A percentile compares a stretch with the other conserved stretches of the same genome.
Conservation (phyloP, 2,113 vertebrate species). For the Pogona vitticeps region DNA sequence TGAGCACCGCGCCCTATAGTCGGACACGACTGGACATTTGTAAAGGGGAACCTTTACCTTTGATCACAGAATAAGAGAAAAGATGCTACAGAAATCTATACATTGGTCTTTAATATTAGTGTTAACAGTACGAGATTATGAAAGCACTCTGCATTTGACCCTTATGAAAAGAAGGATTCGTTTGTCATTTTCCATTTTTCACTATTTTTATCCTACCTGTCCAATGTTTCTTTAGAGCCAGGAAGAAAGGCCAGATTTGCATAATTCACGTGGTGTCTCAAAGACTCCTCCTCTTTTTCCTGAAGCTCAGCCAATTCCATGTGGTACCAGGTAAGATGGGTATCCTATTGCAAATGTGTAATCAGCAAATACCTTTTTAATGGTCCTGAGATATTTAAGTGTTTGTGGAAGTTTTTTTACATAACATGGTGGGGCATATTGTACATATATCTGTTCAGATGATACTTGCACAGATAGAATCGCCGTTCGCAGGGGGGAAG, state of each 20-base stretch:
- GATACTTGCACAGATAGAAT: too few relatives aligned
- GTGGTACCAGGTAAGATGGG: constrained; percentile 67
- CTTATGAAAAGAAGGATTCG: background rate
- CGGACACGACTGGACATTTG: too few relatives aligned
- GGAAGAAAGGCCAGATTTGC: constrained; percentile 52
- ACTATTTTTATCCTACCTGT: constrained; percentile 9
- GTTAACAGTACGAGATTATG: background rate
- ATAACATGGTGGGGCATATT: too few relatives aligned
- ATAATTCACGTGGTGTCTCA: background rate
- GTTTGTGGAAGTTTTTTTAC: background rate
- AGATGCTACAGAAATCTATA: too few relatives aligned
- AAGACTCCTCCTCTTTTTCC: constrained; percentile 23
- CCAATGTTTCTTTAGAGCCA: constrained; percentile 51
- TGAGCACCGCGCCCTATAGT: too few relatives aligned
- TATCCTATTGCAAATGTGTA: background rate
- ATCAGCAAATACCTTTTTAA: background rate
- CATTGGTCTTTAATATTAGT: background rate
- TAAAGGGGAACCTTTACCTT: too few relatives aligned
- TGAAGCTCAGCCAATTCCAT: constrained; percentile 17
- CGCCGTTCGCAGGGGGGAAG: too few relatives aligned
- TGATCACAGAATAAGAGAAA: constrained; percentile 13
- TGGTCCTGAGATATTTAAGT: background rate
- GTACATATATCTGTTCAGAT: too few relatives aligned
- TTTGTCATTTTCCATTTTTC: background rate
- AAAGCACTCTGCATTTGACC: constrained; percentile 8